phyloP scores from a whole-genome alignment of 2,888 invertebrate species.

The Camptogramma bilineatum region DNA sequence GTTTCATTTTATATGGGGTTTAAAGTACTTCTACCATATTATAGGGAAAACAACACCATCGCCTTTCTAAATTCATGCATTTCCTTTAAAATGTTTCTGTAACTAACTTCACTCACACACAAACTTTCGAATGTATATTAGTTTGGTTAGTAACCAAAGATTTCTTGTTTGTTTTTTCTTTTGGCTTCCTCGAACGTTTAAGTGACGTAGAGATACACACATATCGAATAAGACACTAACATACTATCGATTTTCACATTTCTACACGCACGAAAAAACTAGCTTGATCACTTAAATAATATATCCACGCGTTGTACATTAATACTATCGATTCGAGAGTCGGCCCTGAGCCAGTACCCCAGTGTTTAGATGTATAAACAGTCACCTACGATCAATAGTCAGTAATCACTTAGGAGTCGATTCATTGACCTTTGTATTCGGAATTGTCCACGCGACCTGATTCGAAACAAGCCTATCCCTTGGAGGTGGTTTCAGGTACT shows the following conservation, averaged over 20 bases:
- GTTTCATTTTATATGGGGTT: too few relatives aligned
- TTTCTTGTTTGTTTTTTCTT: neutral
- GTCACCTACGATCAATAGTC: slow-evolving; percentile 38
- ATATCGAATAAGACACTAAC: slow-evolving; percentile 20
- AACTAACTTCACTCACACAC: too few relatives aligned
- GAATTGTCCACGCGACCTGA: slow-evolving; percentile 26
- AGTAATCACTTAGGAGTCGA: slow-evolving; percentile 37
- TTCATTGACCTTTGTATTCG: slow-evolving; percentile 27
- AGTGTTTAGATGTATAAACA: slow-evolving; percentile 39
- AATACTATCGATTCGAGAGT: slow-evolving; percentile 56
- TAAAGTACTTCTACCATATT: too few relatives aligned
- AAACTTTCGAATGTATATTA: neutral
- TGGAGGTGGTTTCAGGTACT: neutral
- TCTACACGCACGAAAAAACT: slow-evolving; percentile 34
- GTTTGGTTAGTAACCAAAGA: neutral
- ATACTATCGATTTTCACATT: slow-evolving; percentile 28
- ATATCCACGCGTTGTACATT: slow-evolving; percentile 33
- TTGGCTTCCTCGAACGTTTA: neutral
- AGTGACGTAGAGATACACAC: neutral
- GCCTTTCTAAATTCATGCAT: too few relatives aligned
- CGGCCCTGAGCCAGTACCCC: slow-evolving; percentile 58
- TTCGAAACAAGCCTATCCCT: slow-evolving; percentile 15
- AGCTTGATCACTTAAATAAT: slow-evolving; percentile 32
- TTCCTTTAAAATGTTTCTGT: too few relatives aligned
- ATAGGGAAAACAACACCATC: too few relatives aligned